Evolutionary conservation across 2,797 vertebrate genomes (phyloP).

Genomic region (Anabacerthia variegaticeps): DNA sequence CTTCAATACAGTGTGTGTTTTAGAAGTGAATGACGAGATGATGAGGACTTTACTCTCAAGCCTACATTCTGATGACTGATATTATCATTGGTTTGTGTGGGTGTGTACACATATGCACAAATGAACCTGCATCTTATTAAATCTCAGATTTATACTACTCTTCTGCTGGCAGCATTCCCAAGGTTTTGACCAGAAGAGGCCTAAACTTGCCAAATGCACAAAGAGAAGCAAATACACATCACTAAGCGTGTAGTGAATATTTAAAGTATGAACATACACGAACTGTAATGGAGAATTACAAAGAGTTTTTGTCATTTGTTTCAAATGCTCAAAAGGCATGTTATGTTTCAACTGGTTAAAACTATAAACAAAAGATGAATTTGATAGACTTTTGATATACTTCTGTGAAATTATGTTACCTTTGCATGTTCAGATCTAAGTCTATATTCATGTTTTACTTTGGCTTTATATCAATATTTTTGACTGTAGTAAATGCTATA

Average conservation of each 20-base stretch:
- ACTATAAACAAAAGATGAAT: neutral
- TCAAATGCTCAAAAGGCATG: neutral
- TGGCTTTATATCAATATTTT: neutral
- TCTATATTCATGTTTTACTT: neutral
- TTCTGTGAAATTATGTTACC: neutral
- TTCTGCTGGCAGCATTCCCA: neutral
- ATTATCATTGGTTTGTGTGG: neutral
- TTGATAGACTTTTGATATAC: neutral
- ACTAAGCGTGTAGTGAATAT: neutral
- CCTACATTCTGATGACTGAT: neutral
- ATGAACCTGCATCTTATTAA: neutral
- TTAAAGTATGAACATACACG: neutral
- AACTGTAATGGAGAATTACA: neutral
- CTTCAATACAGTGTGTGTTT: neutral
- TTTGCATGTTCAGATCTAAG: neutral
- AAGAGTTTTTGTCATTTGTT: neutral
- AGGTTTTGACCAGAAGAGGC: neutral
- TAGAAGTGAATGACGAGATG: neutral
- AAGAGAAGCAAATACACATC: neutral
- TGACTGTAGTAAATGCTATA: neutral
- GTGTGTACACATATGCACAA: neutral
- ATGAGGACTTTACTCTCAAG: neutral
- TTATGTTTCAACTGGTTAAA: neutral
- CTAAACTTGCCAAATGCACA: neutral
- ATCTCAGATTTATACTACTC: neutral